These are phyloP conservation scores for Tapirus indicus DNA, from an alignment of 2,797 vertebrate species.

Conservation along the genomic window DNA sequence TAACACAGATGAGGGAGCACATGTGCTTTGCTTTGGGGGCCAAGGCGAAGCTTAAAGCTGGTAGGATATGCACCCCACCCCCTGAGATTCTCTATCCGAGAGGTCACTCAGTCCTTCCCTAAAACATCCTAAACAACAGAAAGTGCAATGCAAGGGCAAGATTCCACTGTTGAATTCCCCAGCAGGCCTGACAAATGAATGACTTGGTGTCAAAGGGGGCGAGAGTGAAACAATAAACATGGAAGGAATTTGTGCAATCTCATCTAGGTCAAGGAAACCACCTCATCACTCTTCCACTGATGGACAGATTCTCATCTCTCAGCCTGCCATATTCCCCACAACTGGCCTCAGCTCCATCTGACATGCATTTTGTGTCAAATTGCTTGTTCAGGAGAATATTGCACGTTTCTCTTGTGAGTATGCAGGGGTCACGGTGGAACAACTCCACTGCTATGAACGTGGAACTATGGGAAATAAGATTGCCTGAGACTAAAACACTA, in stretches of 20 bases:
- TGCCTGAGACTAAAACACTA: neutral
- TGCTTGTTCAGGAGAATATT: neutral
- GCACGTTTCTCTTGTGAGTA: neutral
- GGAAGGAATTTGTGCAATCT: neutral
- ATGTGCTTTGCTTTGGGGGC: neutral
- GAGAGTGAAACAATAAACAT: neutral
- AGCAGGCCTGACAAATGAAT: neutral
- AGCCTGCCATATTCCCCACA: neutral
- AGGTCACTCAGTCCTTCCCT: neutral
- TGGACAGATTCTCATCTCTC: neutral
- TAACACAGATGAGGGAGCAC: neutral
- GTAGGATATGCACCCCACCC: neutral
- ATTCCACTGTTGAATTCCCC: constrained; percentile 23
- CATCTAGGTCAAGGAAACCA: neutral
- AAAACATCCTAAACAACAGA: neutral
- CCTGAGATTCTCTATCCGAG: neutral
- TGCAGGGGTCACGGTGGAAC: neutral
- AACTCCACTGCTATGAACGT: neutral
- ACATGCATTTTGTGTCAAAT: neutral
- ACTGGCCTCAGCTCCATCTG: neutral
- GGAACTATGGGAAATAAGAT: constrained; percentile 22
- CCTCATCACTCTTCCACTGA: neutral
- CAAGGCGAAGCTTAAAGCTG: neutral
- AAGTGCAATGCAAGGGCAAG: neutral
- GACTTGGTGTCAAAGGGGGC: neutral